Evolutionary conservation across 2,797 vertebrate species (phyloP).

Genomic region (Chelonia mydas): DNA sequence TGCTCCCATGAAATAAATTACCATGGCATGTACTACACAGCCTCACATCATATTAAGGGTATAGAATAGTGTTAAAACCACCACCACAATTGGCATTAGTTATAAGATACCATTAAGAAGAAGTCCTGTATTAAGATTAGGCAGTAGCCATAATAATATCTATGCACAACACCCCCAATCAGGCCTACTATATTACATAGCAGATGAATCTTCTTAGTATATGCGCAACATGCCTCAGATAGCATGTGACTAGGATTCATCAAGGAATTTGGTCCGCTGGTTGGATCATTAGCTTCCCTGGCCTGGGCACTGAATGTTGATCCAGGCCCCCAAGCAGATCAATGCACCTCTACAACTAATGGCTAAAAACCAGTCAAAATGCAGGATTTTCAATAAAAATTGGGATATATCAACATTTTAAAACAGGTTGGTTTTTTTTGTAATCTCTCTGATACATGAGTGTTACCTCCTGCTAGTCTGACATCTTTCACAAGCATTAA

Average conservation of each 20-base stretch:
- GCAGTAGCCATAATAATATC: not conserved
- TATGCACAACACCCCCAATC: not conserved
- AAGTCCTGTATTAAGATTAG: not conserved
- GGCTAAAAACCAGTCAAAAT: not conserved
- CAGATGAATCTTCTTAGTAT: too few relatives aligned
- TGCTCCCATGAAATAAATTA: conserved; percentile 9
- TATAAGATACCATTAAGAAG: not conserved
- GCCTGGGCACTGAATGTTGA: too few relatives aligned
- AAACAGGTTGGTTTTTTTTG: not conserved
- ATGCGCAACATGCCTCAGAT: too few relatives aligned
- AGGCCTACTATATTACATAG: not conserved
- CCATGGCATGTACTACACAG: conserved; percentile 28
- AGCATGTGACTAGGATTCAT: too few relatives aligned
- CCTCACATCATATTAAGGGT: not conserved
- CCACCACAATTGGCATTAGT: not conserved
- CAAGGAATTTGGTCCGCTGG: too few relatives aligned
- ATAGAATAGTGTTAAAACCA: conserved; percentile 1
- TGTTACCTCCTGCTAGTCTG: not conserved
- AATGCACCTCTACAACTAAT: not conserved
- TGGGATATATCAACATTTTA: not conserved
- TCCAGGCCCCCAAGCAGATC: not conserved
- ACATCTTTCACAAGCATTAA: not conserved
- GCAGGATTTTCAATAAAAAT: not conserved
- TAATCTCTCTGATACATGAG: not conserved
- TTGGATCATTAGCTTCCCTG: too few relatives aligned